Evolutionary conservation across 2,797 vertebrate genomes (phyloP), one percentile per base, ranked within the genome.

Genomic region (Gallinago stenura): DNA sequence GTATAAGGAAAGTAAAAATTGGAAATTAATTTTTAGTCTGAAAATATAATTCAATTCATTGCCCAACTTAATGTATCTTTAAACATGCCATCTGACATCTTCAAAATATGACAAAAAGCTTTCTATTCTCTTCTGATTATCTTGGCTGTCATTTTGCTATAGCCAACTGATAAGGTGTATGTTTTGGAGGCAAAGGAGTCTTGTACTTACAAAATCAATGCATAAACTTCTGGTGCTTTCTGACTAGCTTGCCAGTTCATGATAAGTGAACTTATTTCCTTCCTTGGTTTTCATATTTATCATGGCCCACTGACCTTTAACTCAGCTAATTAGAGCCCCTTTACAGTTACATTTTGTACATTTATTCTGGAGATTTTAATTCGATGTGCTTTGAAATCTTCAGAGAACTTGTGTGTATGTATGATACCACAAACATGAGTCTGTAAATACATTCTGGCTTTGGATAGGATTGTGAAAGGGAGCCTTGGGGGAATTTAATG

Each of bases 121-220:
- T 71, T 78, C 17, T 75, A 4, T 95, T 95, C 84, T 93, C 48
- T 70, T 96, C 82, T 35, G 35, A 65, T 89, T 95, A 75, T 86
- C 64, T 94, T 94, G 87, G 30, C 80, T 90, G 89, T 94, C 46
- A 88, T 71, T 96, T 83, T 92, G 45, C 58, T 95, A 22, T 70
- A 73, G 37, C 39, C 60, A 95, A 58, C 77, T 96, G 93, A 54
- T 35, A 89, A 80, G 76, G 87, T 51, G 54, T 66, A 50, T 33
- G 8, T 43, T 75, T 95, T 85, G 15, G 64, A 90, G 70, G 62
- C 65, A 80, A 71, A 88, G 61, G 58, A 92, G 28, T 61, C 50
- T 56, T 19, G 16, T 83, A 39, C 57, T 92, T 97, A 64, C 7
- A 92, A 87, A 97, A 95, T 72, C n/a, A 83, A 78, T 88, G 31